Base-by-base conservation (phyloP, 2,113 vertebrate genomes). In the Gallinago jamesoni region DNA sequence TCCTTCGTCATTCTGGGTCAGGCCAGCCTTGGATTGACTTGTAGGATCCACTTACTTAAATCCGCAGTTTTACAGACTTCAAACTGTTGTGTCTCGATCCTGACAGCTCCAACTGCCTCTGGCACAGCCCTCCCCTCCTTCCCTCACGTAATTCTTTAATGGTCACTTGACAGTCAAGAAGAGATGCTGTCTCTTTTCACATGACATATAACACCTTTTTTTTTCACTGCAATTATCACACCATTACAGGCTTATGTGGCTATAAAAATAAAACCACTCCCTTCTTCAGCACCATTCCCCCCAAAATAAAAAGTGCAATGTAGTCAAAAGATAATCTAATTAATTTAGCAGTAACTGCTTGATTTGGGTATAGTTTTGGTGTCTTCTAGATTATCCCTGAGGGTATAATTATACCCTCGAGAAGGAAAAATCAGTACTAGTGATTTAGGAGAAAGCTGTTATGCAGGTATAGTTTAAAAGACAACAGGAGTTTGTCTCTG, bases 341-440 rank as follows among this genome's bases (percentile, higher is more conserved):
- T 78, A 88, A 59, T 91, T 52, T 74, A 72, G 73, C 33, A 64
- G 37, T 43, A n/a, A 35, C 55, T 70, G 33, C 5, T 84, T 94
- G 57, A 47, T 94, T 88, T 88, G 39, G 25, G 20, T 85, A 16
- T 52, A 50, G 16, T 12, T 55, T 95, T 22, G 31, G 53, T 77
- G 79, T 39, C 85, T 86, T 90, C 68, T 68, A 39, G 55, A 67
- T 78, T 81, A 64, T 90, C 79, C 79, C 88, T 68, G 35, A 74
- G 83, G 90, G 79, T 60, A n/a, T 86, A 88, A 93, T 96, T 94
- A 96, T 8, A 37, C 7, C 35, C 35, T 37, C 35, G 64, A 90
- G 82, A 85, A 93, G 11, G 41, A 12, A 74, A 52, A 90, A 33
- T 2, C 19, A 45, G 48, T 28, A 6, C 31, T 63, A 62, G 55